Conservation (phyloP, 2,888 invertebrate genomes). For the Siphonodentalium dalli region DNA sequence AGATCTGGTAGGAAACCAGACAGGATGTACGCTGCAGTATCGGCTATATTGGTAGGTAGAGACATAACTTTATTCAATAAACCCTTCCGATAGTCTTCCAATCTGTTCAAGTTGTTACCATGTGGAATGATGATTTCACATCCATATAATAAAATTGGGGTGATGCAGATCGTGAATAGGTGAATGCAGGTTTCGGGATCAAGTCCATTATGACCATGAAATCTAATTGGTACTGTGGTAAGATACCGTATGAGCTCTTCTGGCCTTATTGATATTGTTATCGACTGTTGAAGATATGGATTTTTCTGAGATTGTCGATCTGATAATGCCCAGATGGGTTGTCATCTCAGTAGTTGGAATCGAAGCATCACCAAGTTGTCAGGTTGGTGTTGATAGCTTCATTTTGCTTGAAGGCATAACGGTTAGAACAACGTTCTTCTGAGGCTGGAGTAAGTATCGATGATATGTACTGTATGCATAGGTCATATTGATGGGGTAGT, state of each 20-base stretch:
- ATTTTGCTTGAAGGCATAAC: not conserved
- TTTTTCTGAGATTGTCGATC: not conserved
- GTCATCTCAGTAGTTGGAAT: not conserved
- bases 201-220: slow-evolving; percentile 5
- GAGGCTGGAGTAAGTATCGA: not conserved
- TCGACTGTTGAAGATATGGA: not conserved
- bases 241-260: no score
- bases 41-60: slow-evolving; percentile 5
- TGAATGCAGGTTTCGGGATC: slow-evolving; percentile 4
- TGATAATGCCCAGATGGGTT: slow-evolving; percentile 1
- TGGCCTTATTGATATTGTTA: not conserved
- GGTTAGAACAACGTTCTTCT: not conserved
- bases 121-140: slow-evolving; percentile 5
- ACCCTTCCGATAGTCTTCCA: slow-evolving; percentile 7
- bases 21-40: slow-evolving; percentile 1
- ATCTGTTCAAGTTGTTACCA: not conserved
- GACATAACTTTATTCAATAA: slow-evolving; percentile 4
- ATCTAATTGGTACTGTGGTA: no score
- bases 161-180: slow-evolving; percentile 4
- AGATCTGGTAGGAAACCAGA: not conserved
- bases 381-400: not conserved
- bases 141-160: slow-evolving; percentile 8
- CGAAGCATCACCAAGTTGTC: not conserved
- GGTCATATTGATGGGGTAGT: not conserved
- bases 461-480: not conserved